These are phyloP conservation scores for Gobio gobio DNA, from an alignment of 2,113 vertebrate genomes.

Conservation along the genomic window DNA sequence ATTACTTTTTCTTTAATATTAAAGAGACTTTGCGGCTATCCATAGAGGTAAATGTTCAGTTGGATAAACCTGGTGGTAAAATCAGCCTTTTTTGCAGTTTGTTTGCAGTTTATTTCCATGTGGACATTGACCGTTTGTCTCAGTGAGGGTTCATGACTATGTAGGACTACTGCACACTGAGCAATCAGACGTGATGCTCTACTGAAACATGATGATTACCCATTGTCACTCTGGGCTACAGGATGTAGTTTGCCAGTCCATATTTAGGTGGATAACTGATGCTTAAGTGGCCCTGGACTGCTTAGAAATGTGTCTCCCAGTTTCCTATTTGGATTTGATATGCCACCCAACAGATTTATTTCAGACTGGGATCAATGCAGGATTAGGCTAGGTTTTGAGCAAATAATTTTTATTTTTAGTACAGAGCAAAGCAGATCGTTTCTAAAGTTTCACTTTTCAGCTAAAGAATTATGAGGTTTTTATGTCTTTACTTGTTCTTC, in stretches of 20 bases:
- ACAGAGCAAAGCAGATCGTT: background rate
- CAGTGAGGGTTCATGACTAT: background rate
- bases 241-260: conserved; percentile 27
- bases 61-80: background rate
- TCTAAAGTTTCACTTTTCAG: background rate
- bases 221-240: conserved; percentile 20
- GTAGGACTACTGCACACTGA: background rate
- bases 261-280: conserved; percentile 39
- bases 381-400: conserved; percentile 1
- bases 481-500: background rate
- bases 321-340: conserved; percentile 6
- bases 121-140: background rate
- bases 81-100: background rate
- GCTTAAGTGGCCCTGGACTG: background rate
- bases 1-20: background rate
- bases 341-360: background rate
- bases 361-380: conserved; percentile 1
- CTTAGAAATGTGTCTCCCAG: background rate
- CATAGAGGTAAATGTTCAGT: background rate
- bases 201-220: conserved; percentile 25
- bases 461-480: background rate
- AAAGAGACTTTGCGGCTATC: background rate
- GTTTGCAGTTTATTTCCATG: background rate
- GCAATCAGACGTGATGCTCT: conserved; percentile 10
- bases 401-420: background rate